These are phyloP conservation scores for Maniola jurtina DNA, from an alignment of 1,140 invertebrate genomes.

Conservation along the genomic window DNA sequence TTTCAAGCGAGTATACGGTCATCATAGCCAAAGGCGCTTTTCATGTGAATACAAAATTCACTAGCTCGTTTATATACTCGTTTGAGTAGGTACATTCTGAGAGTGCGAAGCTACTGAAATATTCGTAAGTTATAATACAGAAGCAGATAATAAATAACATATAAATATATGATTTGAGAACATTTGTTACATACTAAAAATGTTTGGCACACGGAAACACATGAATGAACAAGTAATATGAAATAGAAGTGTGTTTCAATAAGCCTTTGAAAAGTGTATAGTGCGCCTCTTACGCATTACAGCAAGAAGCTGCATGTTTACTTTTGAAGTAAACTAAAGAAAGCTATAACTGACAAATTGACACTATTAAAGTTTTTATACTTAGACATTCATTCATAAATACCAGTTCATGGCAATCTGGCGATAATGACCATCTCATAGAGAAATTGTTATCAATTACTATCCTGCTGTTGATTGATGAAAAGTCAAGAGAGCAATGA, in stretches of 20 bases:
- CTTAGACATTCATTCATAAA: too few relatives aligned
- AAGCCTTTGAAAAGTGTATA: background rate
- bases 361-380: too few relatives aligned
- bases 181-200: background rate
- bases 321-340: too few relatives aligned
- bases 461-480: constrained; percentile 1
- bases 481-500: constrained; percentile 13
- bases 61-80: background rate
- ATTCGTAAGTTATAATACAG: background rate
- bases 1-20: background rate
- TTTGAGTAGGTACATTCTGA: background rate
- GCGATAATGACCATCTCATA: background rate
- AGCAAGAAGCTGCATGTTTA: too few relatives aligned
- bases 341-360: too few relatives aligned
- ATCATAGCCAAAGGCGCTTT: background rate
- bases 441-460: background rate
- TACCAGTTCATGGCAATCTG: background rate
- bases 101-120: background rate
- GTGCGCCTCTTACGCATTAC: too few relatives aligned
- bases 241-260: background rate
- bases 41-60: background rate
- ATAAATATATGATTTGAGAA: background rate
- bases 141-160: background rate
- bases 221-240: background rate
- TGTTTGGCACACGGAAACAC: background rate